These are phyloP conservation scores for Peromyscus maniculatus DNA, from an alignment of 2,113 vertebrate species.

Conservation along the genomic window DNA sequence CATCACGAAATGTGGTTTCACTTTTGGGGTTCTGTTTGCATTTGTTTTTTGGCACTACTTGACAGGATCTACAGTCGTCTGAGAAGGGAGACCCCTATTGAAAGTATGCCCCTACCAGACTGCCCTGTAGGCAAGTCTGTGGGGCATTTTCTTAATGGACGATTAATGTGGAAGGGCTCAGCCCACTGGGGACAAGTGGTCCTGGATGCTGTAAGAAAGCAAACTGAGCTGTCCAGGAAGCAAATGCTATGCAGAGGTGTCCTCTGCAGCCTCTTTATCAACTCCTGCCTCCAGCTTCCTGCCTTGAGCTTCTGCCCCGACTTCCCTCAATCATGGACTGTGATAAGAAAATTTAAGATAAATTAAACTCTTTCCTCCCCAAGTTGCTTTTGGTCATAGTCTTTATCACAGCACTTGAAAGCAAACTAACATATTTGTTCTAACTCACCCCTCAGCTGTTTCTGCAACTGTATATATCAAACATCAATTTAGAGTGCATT, in stretches of 20 bases:
- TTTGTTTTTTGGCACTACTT: neutral
- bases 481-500: neutral
- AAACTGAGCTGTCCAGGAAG: neutral
- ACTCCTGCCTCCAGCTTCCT: neutral
- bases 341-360: neutral
- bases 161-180: no score
- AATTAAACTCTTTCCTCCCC: neutral
- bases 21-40: neutral
- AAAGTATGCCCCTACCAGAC: neutral
- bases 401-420: neutral
- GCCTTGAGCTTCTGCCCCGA: neutral
- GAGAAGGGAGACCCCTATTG: neutral
- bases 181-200: neutral
- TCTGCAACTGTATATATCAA: neutral
- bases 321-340: neutral
- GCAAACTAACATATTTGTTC: neutral
- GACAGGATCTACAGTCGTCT: neutral
- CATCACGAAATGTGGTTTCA: neutral
- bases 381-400: neutral
- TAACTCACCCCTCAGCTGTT: constrained; percentile 15
- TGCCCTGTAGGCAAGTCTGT: neutral
- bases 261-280: neutral
- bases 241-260: no score
- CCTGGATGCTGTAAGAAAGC: neutral
- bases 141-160: neutral